These are phyloP conservation scores for Trachymyrmex septentrionalis DNA, from an alignment of 1,140 invertebrate genomes.

Conservation along the genomic window DNA sequence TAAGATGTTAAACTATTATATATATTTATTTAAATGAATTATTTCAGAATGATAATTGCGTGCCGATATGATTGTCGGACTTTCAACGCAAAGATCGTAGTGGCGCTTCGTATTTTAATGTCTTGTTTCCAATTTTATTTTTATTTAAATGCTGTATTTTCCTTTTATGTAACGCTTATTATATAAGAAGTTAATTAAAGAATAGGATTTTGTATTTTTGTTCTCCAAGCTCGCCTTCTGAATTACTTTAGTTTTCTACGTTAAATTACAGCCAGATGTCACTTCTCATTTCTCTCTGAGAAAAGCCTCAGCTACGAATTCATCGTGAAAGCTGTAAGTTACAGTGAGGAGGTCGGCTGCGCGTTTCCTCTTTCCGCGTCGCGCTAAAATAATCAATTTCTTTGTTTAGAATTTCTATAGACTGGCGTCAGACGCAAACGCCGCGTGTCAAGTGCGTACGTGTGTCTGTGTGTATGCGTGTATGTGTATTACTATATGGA, in stretches of 20 bases:
- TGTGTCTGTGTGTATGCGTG: neutral
- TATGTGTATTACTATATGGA: neutral
- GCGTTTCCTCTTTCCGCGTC: constrained; percentile 1
- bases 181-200: constrained; percentile 5
- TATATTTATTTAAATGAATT: too few relatives aligned
- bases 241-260: neutral
- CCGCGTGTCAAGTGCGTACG: constrained; percentile 16
- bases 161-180: neutral
- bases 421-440: constrained; percentile 43
- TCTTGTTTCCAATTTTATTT: too few relatives aligned
- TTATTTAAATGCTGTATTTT: neutral
- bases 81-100: too few relatives aligned
- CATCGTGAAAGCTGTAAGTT: constrained; percentile 34
- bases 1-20: too few relatives aligned
- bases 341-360: neutral
- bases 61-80: too few relatives aligned
- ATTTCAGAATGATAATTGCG: too few relatives aligned
- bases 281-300: constrained; percentile 7
- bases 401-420: constrained; percentile 55
- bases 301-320: constrained; percentile 28
- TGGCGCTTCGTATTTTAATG: too few relatives aligned
- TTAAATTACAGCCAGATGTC: constrained; percentile 39
- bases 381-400: constrained; percentile 58
- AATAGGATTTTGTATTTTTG: neutral
- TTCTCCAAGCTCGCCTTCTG: neutral